phyloP scores from a whole-genome alignment of 2,888 invertebrate species.

The Pachycephus smyrnensis region DNA sequence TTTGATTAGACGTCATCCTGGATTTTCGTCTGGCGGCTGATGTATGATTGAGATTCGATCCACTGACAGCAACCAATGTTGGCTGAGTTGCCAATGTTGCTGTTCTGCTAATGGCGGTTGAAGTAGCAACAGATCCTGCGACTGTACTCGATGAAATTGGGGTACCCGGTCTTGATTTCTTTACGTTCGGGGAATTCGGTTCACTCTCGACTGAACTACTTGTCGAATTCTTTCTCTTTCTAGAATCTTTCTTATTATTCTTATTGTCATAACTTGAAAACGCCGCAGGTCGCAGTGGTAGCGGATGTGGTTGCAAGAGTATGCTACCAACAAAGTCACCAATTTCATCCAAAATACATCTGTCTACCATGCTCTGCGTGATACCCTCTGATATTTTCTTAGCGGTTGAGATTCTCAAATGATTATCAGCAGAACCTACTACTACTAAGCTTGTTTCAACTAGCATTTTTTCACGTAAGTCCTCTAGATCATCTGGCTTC shows the following conservation, averaged over 20 bases:
- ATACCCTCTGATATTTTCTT: constrained; percentile 80
- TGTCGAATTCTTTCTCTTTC: constrained; percentile 70
- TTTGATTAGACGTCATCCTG: constrained; percentile 45
- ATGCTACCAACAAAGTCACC: constrained; percentile 75
- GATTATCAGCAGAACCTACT: constrained; percentile 84
- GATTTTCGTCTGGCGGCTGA: constrained; percentile 47
- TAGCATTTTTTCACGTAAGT: constrained; percentile 80
- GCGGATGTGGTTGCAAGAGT: constrained; percentile 71
- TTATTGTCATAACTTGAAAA: constrained; percentile 24
- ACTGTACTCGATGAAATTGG: constrained; percentile 42
- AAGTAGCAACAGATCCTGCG: constrained; percentile 12
- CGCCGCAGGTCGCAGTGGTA: constrained; percentile 65
- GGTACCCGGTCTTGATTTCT: constrained; percentile 62
- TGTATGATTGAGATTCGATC: constrained; percentile 32
- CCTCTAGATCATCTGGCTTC: constrained; percentile 82
- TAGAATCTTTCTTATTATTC: constrained; percentile 54
- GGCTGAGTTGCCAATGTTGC: constrained; percentile 36
- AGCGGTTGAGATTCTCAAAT: constrained; percentile 76
- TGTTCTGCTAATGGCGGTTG: constrained; percentile 24
- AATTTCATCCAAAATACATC: constrained; percentile 79
- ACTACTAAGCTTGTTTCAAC: constrained; percentile 82
- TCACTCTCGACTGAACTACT: constrained; percentile 69
- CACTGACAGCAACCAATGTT: constrained; percentile 33
- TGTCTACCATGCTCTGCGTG: constrained; percentile 84
- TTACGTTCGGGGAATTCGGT: constrained; percentile 68